Evolutionary conservation across 2,888 invertebrate genomes (phyloP), one percentile per base, ranked within the genome.

Genomic region (Monochamus alternatus): DNA sequence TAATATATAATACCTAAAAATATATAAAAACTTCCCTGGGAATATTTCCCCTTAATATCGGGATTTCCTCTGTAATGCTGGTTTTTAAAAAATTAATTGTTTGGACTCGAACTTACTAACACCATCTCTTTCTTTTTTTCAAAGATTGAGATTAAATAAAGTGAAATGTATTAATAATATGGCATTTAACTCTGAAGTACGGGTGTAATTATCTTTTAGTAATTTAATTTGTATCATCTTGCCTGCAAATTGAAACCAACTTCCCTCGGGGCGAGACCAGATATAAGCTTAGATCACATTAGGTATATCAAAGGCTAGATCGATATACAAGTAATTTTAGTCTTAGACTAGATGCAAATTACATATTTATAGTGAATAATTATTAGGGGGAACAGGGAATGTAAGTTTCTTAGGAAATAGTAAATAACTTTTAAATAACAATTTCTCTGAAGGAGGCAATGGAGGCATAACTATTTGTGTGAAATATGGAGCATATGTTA

Each of bases 141-240:
- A n/a, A n/a, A n/a, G 55, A 14, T 22, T 7, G 14, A 55, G 14
- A n/a, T 14, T n/a, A n/a, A 22, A 55, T 7, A 55, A n/a, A 55
- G 55, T 7, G n/a, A 22, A 55, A 3, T 55, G 4, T 55, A 55
- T 55, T 55, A 55, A 14, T 55, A 55, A 55, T 55, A 55, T 1
- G 55, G n/a, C 5, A 55, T 55, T 55, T 14, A 55, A n/a, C n/a
- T 14, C 55, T 14, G 0, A 55, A 55, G 55, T n/a, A 55, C 55
- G 55, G 55, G 5, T 55, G n/a, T 55, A 55, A 55, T 55, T 55
- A 55, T 12, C n/a, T 55, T 55, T n/a, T 7, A 55, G 55, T 55
- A 55, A 55, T 55, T 55, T 55, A 55, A 55, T 55, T 55, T 55
- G 55, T 55, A 55, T 55, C 55, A 55, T 55, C 55, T 55, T 22